Percentiles rank a stretch among this genome's conserved stretches.
phyloP scores from a whole-genome alignment of 2,113 vertebrate genomes.

The Taxidea taxus region DNA sequence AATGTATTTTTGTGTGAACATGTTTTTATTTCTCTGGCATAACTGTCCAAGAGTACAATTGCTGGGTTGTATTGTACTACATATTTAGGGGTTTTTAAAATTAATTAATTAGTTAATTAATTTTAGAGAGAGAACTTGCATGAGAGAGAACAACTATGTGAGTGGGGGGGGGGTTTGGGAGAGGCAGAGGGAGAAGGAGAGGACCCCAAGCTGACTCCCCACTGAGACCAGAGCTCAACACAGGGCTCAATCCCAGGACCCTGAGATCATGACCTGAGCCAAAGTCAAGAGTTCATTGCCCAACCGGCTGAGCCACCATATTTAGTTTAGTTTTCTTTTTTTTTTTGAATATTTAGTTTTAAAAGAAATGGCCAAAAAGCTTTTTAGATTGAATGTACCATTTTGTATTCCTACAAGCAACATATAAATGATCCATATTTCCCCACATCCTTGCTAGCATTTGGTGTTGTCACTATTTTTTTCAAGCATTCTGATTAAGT shows the following conservation, averaged over 20 bases:
- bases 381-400: neutral
- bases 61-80: neutral
- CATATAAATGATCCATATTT: neutral
- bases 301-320: too few relatives aligned
- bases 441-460: neutral
- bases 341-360: neutral
- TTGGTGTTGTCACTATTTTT: neutral
- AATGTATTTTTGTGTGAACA: neutral
- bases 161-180: too few relatives aligned
- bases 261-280: too few relatives aligned
- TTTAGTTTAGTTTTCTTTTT: too few relatives aligned
- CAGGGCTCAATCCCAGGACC: too few relatives aligned
- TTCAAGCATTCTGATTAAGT: neutral
- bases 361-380: neutral
- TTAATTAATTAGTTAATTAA: too few relatives aligned
- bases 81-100: neutral
- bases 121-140: too few relatives aligned
- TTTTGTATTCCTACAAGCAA: neutral
- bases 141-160: too few relatives aligned
- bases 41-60: neutral
- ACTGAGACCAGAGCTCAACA: too few relatives aligned
- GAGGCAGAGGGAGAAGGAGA: too few relatives aligned
- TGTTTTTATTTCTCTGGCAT: neutral
- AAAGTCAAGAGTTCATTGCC: too few relatives aligned
- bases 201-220: too few relatives aligned